Conservation (phyloP, 1,140 invertebrate genomes). For the Dreissena rostriformis region DNA sequence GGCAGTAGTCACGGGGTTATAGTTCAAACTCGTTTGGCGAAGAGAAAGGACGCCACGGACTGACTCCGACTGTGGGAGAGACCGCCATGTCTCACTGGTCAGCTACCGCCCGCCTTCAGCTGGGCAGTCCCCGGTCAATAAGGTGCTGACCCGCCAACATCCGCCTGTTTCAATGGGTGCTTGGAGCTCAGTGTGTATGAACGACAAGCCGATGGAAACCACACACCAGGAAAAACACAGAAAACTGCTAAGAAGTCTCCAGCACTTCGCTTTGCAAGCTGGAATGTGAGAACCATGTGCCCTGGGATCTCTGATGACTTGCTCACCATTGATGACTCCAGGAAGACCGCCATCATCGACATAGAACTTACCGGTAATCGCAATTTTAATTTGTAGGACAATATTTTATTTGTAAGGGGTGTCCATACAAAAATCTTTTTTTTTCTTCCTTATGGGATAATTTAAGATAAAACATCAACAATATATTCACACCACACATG, state of each 20-base stretch:
- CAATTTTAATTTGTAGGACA: no score
- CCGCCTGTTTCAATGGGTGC: conserved; percentile 44
- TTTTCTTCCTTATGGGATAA: no score
- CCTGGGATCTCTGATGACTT: conserved; percentile 47
- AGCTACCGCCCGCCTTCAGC: conserved; percentile 37
- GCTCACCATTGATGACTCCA: conserved; percentile 17
- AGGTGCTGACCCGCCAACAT: conserved; percentile 30
- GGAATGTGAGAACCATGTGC: conserved; percentile 57
- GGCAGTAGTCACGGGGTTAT: conserved; percentile 32
- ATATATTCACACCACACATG: no score
- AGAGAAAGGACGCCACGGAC: conserved; percentile 1
- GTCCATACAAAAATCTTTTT: no score
- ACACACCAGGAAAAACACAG: no score
- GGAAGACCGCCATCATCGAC: conserved; percentile 57
- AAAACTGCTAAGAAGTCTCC: no score
- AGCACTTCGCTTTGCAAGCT: conserved; percentile 30
- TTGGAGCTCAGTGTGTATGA: not conserved
- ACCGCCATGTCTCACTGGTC: conserved; percentile 9
- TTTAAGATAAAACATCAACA: no score
- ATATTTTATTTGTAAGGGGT: no score
- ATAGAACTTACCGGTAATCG: no score
- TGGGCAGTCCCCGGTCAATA: conserved; percentile 31
- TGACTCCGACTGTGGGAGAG: conserved; percentile 16
- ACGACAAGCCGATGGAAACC: conserved; percentile 29
- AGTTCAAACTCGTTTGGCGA: conserved; percentile 20